phyloP scores from a whole-genome alignment of 1,140 invertebrate species.

The Phortica variegata region DNA sequence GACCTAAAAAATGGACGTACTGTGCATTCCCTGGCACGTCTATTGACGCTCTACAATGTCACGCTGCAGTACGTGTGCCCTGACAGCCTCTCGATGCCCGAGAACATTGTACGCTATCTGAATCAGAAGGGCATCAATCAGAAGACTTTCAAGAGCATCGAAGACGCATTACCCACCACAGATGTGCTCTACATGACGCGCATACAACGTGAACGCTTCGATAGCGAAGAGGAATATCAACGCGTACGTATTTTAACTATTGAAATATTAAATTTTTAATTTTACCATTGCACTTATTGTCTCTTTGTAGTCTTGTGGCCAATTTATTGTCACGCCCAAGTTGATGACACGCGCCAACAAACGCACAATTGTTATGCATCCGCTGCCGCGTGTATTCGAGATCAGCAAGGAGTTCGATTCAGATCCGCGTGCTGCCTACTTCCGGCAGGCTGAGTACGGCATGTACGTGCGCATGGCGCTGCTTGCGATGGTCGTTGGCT shows the following conservation, averaged over 20 bases:
- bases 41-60: slow-evolving; percentile 89
- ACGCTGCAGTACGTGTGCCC: slow-evolving; percentile 89
- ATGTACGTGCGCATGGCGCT: slow-evolving; percentile 99
- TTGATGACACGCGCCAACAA: slow-evolving; percentile 92
- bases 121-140: slow-evolving; percentile 76
- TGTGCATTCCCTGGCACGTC: slow-evolving; percentile 92
- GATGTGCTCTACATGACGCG: slow-evolving; percentile 98
- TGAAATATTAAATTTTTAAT: slow-evolving; percentile 20
- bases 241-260: slow-evolving; percentile 46
- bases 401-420: slow-evolving; percentile 92
- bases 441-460: slow-evolving; percentile 96
- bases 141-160: slow-evolving; percentile 70
- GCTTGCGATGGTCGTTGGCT: slow-evolving; percentile 84
- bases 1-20: slow-evolving; percentile 98
- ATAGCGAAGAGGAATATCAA: slow-evolving; percentile 80
- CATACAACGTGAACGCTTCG: slow-evolving; percentile 94
- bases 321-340: slow-evolving; percentile 89
- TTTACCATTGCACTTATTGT: neutral
- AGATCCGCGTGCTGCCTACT: slow-evolving; percentile 96
- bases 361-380: slow-evolving; percentile 97
- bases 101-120: slow-evolving; percentile 79
- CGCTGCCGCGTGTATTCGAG: slow-evolving; percentile 91
- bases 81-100: slow-evolving; percentile 84
- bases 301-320: slow-evolving; percentile 68
- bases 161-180: slow-evolving; percentile 85